Evolutionary conservation across 2,888 invertebrate genomes (phyloP).

Genomic region (Eupithecia centaureata): DNA sequence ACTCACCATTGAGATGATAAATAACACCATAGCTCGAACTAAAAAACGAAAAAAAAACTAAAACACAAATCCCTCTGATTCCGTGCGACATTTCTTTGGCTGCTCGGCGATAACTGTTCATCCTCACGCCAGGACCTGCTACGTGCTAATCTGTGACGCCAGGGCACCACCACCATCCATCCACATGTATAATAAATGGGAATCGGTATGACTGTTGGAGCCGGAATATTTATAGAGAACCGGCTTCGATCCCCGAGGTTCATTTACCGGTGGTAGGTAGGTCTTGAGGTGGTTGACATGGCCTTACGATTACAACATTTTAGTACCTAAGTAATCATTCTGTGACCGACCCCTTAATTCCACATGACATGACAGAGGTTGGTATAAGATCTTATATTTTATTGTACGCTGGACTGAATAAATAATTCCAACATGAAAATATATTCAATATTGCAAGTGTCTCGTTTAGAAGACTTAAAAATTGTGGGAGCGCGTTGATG

Average conservation of each 20-base stretch:
- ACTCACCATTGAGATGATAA: constrained; percentile 42
- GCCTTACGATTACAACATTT: not conserved
- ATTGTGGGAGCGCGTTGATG: not conserved
- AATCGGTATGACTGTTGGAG: constrained; percentile 7
- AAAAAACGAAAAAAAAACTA: constrained; percentile 18
- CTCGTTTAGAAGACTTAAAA: not conserved
- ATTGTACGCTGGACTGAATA: not conserved
- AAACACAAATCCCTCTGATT: constrained; percentile 2
- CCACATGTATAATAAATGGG: not conserved
- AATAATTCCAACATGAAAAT: not conserved
- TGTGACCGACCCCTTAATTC: not conserved
- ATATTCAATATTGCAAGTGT: too few relatives aligned
- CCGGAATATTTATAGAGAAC: constrained; percentile 9
- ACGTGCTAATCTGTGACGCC: not conserved
- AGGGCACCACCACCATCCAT: not conserved
- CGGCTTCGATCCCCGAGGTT: not conserved
- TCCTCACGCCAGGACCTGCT: not conserved
- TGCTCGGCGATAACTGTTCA: constrained; percentile 11
- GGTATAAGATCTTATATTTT: too few relatives aligned
- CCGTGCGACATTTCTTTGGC: constrained; percentile 13
- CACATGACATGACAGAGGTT: not conserved
- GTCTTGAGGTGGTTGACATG: not conserved
- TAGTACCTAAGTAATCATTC: not conserved
- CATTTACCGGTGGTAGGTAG: not conserved
- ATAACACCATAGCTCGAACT: constrained; percentile 35